Evolutionary conservation across 1,140 invertebrate species (phyloP).

Genomic region (Tetragonula clypearis): DNA sequence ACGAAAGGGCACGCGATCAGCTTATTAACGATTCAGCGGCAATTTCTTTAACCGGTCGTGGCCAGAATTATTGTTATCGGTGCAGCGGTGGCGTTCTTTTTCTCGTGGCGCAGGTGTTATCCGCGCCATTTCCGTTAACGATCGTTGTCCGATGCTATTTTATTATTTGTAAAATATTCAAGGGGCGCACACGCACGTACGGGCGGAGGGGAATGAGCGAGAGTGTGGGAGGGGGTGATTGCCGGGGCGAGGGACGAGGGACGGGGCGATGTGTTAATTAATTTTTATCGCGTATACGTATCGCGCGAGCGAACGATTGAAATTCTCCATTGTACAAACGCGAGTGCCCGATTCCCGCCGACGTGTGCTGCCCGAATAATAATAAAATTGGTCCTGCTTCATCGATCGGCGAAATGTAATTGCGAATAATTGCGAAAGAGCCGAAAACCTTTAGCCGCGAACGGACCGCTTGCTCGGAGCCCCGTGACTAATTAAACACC

Average conservation of each 20-base stretch:
- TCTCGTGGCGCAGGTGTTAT: conserved; percentile 39
- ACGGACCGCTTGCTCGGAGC: conserved; percentile 40
- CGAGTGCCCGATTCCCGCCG: conserved; percentile 12
- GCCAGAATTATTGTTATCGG: conserved; percentile 21
- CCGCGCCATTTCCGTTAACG: conserved; percentile 57
- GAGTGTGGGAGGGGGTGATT: neutral
- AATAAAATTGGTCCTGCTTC: conserved; percentile 58
- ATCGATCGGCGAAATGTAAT: conserved; percentile 56
- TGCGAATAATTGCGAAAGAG: conserved; percentile 56
- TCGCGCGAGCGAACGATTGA: conserved; percentile 42
- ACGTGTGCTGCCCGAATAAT: conserved; percentile 38
- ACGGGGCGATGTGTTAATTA: conserved; percentile 59
- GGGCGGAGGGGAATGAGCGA: no score
- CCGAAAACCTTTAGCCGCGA: conserved; percentile 46
- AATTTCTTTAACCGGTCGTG: conserved; percentile 22
- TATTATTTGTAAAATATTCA: conserved; percentile 64
- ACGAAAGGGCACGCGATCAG: neutral
- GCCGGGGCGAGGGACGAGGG: neutral
- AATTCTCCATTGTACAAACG: conserved; percentile 52
- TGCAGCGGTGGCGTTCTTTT: neutral
- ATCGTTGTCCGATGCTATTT: conserved; percentile 47
- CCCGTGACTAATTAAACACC: conserved; percentile 53
- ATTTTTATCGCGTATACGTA: conserved; percentile 60
- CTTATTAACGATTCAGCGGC: neutral
- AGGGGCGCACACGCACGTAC: neutral